Evolutionary conservation across 2,113 vertebrate species (phyloP), one percentile per base, ranked within the genome.

Genomic region (Zootoca vivipara): DNA sequence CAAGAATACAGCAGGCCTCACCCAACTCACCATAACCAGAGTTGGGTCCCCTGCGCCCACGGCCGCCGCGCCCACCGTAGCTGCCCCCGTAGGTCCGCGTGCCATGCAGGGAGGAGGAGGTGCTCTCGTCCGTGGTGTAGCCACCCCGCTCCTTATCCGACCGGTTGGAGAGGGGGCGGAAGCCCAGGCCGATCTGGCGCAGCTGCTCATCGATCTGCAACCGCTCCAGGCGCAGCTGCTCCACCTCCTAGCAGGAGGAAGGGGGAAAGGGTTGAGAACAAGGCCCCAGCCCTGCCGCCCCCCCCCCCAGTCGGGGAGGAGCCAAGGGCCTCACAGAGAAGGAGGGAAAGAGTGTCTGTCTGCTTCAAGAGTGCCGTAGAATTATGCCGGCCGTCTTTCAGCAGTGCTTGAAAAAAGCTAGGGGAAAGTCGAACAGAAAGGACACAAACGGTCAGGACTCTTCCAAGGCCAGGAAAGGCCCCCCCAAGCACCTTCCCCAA

Each of bases 151-250:
- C 98, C 52, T 97, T 96, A 0, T 98, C 97, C 0, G 89, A 86
- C 62, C 97, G 96, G 46, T 89, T 94, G 1, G 97, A 91, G 10
- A 97, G 95, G 0, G 96, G 95, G 0, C 98, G 97, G 90, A 98
- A 98, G 28, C 98, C 98, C 16, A 98, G 96, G 1, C 98, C 98
- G 0, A 99, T 98, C 95, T 98, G 98, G 62, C 98, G 98, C 86
- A 98, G 97, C 96, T 98, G 98, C 88, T 98, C 98, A 40, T 99
- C 98, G 4, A 99, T 99, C 93, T 98, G 98, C 62, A 99, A 95
- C 18, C 98, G 97, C 92, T 99, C 98, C 5, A 98, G 72, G 26
- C 98, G 97, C 92, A 99, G 95, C 94, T 98, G 98, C 89, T 99
- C 98, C 87, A 98, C 98, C 77, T 99, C 98, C 98, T 99, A 83